Percentiles rank a stretch among this genome's conserved stretches.
phyloP scores from a whole-genome alignment of 2,797 vertebrate species.

The Parambassis ranga region DNA sequence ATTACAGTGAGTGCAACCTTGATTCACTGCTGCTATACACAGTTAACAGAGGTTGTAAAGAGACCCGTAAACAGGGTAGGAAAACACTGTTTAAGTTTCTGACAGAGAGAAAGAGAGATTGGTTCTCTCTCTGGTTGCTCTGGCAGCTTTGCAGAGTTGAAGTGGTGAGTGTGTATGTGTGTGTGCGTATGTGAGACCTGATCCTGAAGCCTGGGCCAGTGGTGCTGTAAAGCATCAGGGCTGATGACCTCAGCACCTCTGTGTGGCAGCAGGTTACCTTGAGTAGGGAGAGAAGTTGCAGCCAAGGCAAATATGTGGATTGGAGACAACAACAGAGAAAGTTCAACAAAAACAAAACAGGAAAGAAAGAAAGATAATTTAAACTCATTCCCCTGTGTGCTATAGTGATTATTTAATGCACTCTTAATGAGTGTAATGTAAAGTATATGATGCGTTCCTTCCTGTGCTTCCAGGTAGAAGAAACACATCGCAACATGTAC shows the following conservation, averaged over 20 bases:
- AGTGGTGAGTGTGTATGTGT: neutral
- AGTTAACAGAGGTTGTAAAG: conserved; percentile 69
- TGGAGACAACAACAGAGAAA: conserved; percentile 9
- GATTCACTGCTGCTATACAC: conserved; percentile 48
- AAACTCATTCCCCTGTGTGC: neutral
- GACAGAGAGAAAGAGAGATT: neutral
- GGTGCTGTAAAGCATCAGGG: conserved; percentile 50
- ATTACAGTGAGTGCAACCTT: conserved; percentile 18
- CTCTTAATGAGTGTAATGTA: conserved; percentile 12
- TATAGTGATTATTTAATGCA: conserved; percentile 1
- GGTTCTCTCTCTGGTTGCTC: neutral
- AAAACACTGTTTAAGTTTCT: conserved; percentile 38
- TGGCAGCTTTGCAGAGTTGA: conserved; percentile 21
- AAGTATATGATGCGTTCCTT: neutral
- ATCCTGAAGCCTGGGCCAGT: conserved; percentile 47
- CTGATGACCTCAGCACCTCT: conserved; percentile 70
- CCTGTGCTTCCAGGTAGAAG: conserved; percentile 11
- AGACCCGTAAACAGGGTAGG: conserved; percentile 54
- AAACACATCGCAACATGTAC: conserved; percentile 7
- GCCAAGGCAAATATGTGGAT: conserved; percentile 60
- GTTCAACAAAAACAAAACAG: neutral
- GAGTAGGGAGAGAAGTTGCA: conserved; percentile 41
- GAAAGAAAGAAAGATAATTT: conserved; percentile 14
- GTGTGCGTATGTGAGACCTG: conserved; percentile 31
- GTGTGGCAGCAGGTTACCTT: conserved; percentile 56